Evolutionary conservation across 2,113 vertebrate genomes (phyloP).

Genomic region (Colinus virginianus): DNA sequence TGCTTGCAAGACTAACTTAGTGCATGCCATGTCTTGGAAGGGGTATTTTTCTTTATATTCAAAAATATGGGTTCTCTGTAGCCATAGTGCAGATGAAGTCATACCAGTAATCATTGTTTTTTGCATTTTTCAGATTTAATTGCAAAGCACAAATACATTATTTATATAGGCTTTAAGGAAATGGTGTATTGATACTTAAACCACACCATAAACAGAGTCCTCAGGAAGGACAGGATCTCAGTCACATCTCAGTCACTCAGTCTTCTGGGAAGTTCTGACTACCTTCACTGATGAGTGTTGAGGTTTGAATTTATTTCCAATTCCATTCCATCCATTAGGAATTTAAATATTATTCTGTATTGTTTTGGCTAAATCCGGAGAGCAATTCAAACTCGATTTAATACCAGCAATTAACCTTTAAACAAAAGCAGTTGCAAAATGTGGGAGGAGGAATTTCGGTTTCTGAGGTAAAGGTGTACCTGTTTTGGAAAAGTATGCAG

Average conservation of each 20-base stretch:
- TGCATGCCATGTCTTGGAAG: neutral
- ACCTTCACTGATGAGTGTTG: neutral
- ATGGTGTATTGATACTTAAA: neutral
- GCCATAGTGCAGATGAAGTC: neutral
- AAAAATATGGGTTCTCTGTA: neutral
- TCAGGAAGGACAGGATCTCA: neutral
- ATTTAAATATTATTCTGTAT: neutral
- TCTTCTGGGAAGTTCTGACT: neutral
- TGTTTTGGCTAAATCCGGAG: neutral
- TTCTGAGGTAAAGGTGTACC: neutral
- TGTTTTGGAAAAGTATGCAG: neutral
- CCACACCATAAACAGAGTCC: fast-evolving
- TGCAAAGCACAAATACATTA: neutral
- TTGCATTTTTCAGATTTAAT: neutral
- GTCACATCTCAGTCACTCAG: neutral
- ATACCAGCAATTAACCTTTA: too few relatives aligned
- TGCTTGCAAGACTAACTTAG: neutral
- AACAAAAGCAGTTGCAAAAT: neutral
- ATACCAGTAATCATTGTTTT: neutral
- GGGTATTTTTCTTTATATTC: neutral
- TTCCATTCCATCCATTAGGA: neutral
- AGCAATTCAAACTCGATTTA: neutral
- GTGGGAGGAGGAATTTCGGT: neutral
- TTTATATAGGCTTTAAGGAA: neutral
- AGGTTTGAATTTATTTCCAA: neutral